Percentiles rank a stretch among this genome's conserved stretches.
phyloP scores from a whole-genome alignment of 1,140 invertebrate genomes.

The Drosophila fuyamai region DNA sequence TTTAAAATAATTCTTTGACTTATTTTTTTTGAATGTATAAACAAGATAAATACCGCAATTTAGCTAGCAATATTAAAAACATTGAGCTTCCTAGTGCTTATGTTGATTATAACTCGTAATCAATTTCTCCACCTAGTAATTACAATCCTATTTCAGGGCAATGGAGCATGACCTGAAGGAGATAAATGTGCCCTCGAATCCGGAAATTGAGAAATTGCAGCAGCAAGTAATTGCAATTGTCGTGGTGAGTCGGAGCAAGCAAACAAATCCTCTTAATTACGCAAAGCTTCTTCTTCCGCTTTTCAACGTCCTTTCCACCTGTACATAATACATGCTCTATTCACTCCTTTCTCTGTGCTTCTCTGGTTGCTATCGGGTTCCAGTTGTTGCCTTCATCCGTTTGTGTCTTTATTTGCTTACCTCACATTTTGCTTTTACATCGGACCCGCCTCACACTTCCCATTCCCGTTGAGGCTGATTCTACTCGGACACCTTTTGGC shows the following conservation, averaged over 20 bases:
- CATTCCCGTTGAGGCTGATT: slow-evolving; percentile 28
- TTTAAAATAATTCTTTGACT: too few relatives aligned
- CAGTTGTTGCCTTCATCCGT: slow-evolving; percentile 11
- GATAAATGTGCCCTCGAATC: slow-evolving; percentile 82
- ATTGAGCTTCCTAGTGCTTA: background rate
- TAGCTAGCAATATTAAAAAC: too few relatives aligned
- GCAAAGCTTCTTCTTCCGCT: slow-evolving; percentile 27
- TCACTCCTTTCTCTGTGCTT: slow-evolving; percentile 19
- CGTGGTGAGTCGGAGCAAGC: slow-evolving; percentile 70
- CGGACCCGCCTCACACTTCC: slow-evolving; percentile 29
- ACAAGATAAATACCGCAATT: background rate
- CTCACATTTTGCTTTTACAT: slow-evolving; percentile 45
- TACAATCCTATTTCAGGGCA: slow-evolving; percentile 49
- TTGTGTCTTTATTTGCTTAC: slow-evolving; percentile 44
- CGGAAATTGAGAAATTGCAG: slow-evolving; percentile 82
- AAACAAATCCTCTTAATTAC: slow-evolving; percentile 48
- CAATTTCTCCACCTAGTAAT: slow-evolving; percentile 8
- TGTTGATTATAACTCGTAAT: slow-evolving; percentile 6
- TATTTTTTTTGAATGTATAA: background rate
- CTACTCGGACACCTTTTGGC: slow-evolving; percentile 57
- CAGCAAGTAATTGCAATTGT: slow-evolving; percentile 84
- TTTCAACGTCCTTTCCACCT: slow-evolving; percentile 6
- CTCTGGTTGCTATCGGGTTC: slow-evolving; percentile 20
- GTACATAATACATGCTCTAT: slow-evolving; percentile 25
- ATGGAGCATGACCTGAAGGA: slow-evolving; percentile 84